Evolutionary conservation across 1,140 invertebrate genomes (phyloP).

Genomic region (Fopius arisanus): DNA sequence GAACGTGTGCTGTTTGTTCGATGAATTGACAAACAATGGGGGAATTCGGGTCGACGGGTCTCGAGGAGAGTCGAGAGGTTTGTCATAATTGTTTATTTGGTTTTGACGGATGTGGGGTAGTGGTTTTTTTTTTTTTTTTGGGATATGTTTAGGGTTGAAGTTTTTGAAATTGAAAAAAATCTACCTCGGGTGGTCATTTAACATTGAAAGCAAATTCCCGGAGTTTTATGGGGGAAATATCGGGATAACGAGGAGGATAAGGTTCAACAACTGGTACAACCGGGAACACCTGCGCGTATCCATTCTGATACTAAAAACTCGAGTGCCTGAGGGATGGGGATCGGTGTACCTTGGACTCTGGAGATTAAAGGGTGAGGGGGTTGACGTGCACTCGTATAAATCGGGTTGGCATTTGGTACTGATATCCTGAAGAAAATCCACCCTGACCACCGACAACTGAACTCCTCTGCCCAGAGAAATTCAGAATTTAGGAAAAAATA

Average conservation of each 20-base stretch:
- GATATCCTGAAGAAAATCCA: constrained; percentile 34
- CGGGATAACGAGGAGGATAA: neutral
- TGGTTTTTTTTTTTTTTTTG: too few species aligned
- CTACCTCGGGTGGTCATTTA: neutral
- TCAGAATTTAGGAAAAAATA: too few species aligned
- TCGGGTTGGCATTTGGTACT: constrained; percentile 46
- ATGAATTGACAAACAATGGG: neutral
- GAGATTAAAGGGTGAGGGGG: neutral
- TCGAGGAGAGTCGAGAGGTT: neutral
- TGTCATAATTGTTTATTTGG: neutral
- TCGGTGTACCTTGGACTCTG: neutral
- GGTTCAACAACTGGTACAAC: neutral
- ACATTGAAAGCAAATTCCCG: neutral
- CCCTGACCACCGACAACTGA: constrained; percentile 37
- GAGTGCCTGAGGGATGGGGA: neutral
- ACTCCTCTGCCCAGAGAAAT: too few species aligned
- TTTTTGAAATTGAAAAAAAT: too few species aligned
- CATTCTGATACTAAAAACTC: neutral
- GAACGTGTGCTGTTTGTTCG: neutral
- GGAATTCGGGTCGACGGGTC: neutral
- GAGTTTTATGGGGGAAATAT: neutral
- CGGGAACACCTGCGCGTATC: neutral
- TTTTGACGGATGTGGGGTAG: neutral
- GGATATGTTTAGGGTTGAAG: too few species aligned
- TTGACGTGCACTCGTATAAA: constrained; percentile 51